Conservation (phyloP, 1,140 invertebrate species). For the Venturia canescens region DNA sequence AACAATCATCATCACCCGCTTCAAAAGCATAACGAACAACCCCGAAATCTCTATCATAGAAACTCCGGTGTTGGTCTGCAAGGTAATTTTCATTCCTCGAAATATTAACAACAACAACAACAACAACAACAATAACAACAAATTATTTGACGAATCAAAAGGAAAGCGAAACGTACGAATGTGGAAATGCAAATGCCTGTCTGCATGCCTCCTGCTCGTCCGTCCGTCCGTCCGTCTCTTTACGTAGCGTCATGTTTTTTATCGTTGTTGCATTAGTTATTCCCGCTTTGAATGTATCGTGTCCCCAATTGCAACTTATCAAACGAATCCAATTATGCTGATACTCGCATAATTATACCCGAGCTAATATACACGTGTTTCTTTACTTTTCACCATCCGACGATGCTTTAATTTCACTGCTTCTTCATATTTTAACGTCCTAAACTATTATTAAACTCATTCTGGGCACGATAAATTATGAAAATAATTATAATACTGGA, state of each 20-base stretch:
- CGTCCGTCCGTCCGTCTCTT: neutral
- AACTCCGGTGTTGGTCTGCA: slow-evolving; percentile 81
- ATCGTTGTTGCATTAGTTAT: slow-evolving; percentile 21
- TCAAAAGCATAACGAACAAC: slow-evolving; percentile 80
- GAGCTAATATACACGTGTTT: no score
- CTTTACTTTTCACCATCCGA: no score
- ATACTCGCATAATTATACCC: no score
- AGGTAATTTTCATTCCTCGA: slow-evolving; percentile 76
- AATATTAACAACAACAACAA: neutral
- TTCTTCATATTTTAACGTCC: no score
- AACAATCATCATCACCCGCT: slow-evolving; percentile 77
- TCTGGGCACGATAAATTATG: no score
- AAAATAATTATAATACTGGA: no score
- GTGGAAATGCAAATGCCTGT: neutral
- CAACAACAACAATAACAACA: neutral
- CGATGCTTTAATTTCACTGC: no score
- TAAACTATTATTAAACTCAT: no score
- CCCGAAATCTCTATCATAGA: slow-evolving; percentile 80
- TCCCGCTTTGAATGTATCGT: neutral
- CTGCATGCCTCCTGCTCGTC: no score
- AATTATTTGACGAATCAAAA: neutral
- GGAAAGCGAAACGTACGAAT: slow-evolving; percentile 13
- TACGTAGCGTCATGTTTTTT: slow-evolving; percentile 37
- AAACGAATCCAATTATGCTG: no score
- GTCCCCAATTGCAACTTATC: no score